These are phyloP conservation scores for Neodiprion pinetum DNA, from an alignment of 1,140 invertebrate genomes.

Conservation along the genomic window DNA sequence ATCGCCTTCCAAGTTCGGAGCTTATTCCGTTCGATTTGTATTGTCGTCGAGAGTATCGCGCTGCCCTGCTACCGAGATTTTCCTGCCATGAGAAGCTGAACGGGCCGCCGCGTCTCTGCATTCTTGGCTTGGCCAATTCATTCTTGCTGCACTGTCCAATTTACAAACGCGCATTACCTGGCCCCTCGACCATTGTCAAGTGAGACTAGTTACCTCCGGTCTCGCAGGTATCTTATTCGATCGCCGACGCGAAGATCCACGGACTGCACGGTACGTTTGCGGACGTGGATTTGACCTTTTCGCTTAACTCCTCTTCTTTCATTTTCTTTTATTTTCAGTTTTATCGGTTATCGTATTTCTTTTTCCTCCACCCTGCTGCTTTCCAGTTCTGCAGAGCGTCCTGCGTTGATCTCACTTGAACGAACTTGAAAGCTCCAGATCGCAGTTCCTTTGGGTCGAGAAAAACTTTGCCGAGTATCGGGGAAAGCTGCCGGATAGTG, in stretches of 20 bases:
- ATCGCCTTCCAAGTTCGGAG: slow-evolving; percentile 37
- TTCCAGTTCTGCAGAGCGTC: not conserved
- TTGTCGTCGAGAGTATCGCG: slow-evolving; percentile 34
- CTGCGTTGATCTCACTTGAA: not conserved
- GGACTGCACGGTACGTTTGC: not conserved
- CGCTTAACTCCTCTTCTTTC: not conserved
- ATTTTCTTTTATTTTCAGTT: no score
- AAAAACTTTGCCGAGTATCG: not conserved
- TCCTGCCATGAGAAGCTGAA: not conserved
- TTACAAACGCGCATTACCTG: not conserved
- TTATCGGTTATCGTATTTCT: not conserved
- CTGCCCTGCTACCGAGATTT: not conserved
- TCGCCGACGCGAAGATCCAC: not conserved
- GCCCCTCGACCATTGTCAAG: not conserved
- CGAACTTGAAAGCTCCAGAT: not conserved
- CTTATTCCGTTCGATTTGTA: slow-evolving; percentile 48
- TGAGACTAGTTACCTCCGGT: not conserved
- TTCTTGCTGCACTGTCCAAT: no score
- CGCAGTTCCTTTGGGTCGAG: not conserved
- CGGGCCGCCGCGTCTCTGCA: not conserved
- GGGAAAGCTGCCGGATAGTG: not conserved
- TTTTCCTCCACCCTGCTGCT: not conserved
- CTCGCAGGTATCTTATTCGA: not conserved
- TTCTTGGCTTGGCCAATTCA: not conserved
- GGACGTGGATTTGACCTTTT: not conserved